These are phyloP conservation scores for Cantharis flavilabris DNA, from an alignment of 2,888 invertebrate species.

Conservation along the genomic window DNA sequence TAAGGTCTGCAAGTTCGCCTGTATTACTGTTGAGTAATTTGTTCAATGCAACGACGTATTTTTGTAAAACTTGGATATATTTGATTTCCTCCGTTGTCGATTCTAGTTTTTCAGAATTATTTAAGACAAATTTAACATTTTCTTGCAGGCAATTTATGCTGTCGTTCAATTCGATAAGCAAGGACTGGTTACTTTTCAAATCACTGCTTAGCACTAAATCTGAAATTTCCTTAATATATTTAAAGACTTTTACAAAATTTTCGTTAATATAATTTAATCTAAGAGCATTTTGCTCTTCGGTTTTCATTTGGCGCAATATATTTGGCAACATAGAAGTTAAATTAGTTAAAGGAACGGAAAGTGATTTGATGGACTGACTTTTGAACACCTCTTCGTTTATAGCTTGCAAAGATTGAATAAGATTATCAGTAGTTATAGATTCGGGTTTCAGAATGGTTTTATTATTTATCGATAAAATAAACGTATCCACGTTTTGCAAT, in stretches of 20 bases:
- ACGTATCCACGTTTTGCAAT: slow-evolving; percentile 19
- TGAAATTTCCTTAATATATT: slow-evolving; percentile 27
- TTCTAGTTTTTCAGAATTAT: slow-evolving; percentile 10
- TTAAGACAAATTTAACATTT: slow-evolving; percentile 1
- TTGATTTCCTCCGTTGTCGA: slow-evolving; percentile 30
- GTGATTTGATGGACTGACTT: slow-evolving; percentile 38
- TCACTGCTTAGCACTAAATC: slow-evolving; percentile 12
- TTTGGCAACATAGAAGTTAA: slow-evolving; percentile 40
- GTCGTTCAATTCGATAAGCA: not conserved
- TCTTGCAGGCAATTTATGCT: not conserved
- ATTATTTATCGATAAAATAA: slow-evolving; percentile 19
- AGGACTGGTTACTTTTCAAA: not conserved
- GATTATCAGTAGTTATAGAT: slow-evolving; percentile 33
- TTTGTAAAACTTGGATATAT: slow-evolving; percentile 31
- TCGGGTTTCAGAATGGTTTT: not conserved
- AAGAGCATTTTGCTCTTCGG: slow-evolving; percentile 20
- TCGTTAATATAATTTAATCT: slow-evolving; percentile 14
- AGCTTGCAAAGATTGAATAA: slow-evolving; percentile 37
- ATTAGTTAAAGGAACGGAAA: slow-evolving; percentile 38
- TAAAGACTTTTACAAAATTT: slow-evolving; percentile 26
- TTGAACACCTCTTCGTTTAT: slow-evolving; percentile 37
- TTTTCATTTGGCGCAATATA: slow-evolving; percentile 43
- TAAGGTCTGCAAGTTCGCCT: slow-evolving; percentile 15
- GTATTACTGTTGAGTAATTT: slow-evolving; percentile 13
- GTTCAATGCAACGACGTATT: slow-evolving; percentile 22